These are phyloP conservation scores for Fopius arisanus DNA, from an alignment of 1,140 invertebrate genomes.

Conservation along the genomic window DNA sequence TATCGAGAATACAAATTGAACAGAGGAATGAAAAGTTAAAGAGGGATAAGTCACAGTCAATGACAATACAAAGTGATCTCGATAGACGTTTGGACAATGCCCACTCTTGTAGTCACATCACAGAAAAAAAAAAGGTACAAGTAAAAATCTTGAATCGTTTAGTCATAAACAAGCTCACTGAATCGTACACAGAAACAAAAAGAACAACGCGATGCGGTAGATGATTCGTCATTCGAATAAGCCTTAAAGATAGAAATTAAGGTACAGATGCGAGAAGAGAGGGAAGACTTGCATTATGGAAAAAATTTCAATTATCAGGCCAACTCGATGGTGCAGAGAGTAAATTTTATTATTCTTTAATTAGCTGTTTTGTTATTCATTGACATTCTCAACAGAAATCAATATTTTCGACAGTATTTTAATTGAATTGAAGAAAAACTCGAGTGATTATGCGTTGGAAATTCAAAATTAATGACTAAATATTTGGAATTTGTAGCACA, in stretches of 20 bases:
- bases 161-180: not conserved
- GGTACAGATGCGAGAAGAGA: not conserved
- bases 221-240: slow-evolving; percentile 10
- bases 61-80: not conserved
- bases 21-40: not conserved
- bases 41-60: not conserved
- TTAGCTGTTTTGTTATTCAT: not conserved
- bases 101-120: not conserved
- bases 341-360: not conserved
- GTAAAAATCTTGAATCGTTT: not conserved
- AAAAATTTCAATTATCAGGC: not conserved
- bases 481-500: not conserved
- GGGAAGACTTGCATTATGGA: not conserved
- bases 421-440: not conserved
- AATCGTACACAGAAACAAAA: not conserved
- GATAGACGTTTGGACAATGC: not conserved
- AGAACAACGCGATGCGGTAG: not conserved
- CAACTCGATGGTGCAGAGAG: not conserved
- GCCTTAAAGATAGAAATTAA: slow-evolving; percentile 9
- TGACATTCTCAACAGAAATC: not conserved
- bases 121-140: not conserved
- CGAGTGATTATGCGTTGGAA: not conserved
- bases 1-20: not conserved
- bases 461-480: not conserved
- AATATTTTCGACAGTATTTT: not conserved